Evolutionary conservation across 2,113 vertebrate species (phyloP), one percentile per base, ranked within the genome.

Genomic region (Mohoua ochrocephala): DNA sequence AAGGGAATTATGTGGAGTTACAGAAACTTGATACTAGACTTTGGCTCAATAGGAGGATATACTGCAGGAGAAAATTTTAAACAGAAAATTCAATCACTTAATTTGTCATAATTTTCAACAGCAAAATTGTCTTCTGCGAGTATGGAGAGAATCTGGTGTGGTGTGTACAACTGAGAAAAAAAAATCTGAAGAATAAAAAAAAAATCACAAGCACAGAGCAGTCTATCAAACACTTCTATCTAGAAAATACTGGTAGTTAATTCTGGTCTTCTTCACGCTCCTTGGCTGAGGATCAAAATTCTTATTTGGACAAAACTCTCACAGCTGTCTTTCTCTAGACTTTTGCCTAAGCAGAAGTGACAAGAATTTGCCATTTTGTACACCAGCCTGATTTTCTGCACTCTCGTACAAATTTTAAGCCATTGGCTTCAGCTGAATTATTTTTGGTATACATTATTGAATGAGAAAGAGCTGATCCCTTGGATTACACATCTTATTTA

Each of bases 281-380:
- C 73, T 96, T 96, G 96, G 91, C 92, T 95, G 91, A 95, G 88
- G 81, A 96, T 92, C 90, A 95, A 95, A 95, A 96, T 92, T 94
- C 76, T 91, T 93, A 78, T 89, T 94, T 96, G 96, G 93, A 96
- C 83, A 95, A 95, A 96, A 93, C 86, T 94, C 79, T 86, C 86
- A 86, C 93, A 94, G 96, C 91, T 95, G 92, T 86, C 86, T 92
- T 92, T 93, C 92, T 90, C 96, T 75, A 97, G 96, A 88, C 78
- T 92, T 96, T 95, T 92, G 85, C 93, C 89, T 93, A 86, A 87
- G 92, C 65, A 94, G 42, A 95, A 95, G 80, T 33, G 85, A 95
- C 73, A 94, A 93, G 88, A 84, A 92, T 89, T 96, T 91, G 77
- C 69, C 80, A 75, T 93, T 95, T 91, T 89, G 73, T 89, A 94